Evolutionary conservation across 2,113 vertebrate species (phyloP).

Genomic region (Zosterops lateralis): DNA sequence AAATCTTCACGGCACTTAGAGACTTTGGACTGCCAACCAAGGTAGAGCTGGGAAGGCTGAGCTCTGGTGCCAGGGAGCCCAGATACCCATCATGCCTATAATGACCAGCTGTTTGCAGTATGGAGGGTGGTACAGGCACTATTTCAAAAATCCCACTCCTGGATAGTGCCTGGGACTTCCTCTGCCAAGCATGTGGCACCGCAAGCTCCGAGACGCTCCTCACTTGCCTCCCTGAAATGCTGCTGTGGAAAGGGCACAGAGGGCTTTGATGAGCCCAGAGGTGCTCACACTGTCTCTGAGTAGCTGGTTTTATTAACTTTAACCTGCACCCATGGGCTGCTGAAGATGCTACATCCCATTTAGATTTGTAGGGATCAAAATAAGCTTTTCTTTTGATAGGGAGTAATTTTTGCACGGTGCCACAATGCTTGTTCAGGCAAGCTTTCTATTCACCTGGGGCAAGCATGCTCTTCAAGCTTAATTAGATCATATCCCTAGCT

Average conservation of each 20-base stretch:
- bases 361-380: not conserved
- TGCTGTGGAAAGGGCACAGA: not conserved
- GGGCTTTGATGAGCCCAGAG: accelerated
- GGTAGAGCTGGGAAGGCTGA: not conserved
- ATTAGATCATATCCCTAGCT: not conserved
- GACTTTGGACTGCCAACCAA: not conserved
- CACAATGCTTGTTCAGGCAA: not conserved
- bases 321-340: not conserved
- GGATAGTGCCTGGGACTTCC: not conserved
- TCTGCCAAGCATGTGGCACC: not conserved
- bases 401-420: not conserved
- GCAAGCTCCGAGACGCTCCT: not conserved
- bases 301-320: not conserved
- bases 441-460: not conserved
- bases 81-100: not conserved
- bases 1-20: not conserved
- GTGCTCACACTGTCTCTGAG: accelerated
- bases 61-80: not conserved
- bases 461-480: not conserved
- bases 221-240: accelerated
- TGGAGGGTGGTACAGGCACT: not conserved
- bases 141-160: not conserved
- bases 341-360: not conserved
- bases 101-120: not conserved
- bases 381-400: not conserved